These are phyloP conservation scores for Synchiropus splendidus DNA, from an alignment of 2,113 vertebrate species.

Conservation along the genomic window DNA sequence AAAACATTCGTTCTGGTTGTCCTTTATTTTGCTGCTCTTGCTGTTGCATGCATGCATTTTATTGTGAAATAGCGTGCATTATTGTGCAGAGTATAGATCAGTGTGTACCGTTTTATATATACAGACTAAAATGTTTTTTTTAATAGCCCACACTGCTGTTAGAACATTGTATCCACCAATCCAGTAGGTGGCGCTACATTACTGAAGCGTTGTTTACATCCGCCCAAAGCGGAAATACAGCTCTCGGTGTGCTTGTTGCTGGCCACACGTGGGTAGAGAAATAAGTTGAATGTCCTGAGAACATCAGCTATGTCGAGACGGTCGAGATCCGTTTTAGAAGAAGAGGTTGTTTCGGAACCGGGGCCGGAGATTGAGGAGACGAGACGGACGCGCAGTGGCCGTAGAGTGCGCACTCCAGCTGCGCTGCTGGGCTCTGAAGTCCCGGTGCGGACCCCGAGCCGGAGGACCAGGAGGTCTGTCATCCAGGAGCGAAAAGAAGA, in stretches of 20 bases:
- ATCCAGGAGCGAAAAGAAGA: conserved; percentile 30
- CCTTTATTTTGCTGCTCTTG: too few species aligned
- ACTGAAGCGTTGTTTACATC: conserved; percentile 7
- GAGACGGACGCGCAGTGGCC: conserved; percentile 64
- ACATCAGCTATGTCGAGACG: conserved; percentile 11
- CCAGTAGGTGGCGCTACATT: background rate
- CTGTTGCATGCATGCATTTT: too few species aligned
- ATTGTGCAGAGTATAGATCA: too few species aligned
- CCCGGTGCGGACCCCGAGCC: conserved; percentile 35
- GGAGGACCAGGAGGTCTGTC: conserved; percentile 51
- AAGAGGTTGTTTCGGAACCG: conserved; percentile 19
- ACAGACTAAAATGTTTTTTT: background rate
- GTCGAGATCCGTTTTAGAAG: background rate
- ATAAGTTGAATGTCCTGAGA: background rate
- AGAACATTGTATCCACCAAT: background rate
- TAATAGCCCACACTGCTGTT: background rate
- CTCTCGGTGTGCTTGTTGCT: too few species aligned
- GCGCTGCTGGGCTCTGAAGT: conserved; percentile 12
- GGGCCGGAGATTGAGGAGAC: conserved; percentile 21
- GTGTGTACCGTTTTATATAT: too few species aligned
- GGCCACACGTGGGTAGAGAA: conserved; percentile 33
- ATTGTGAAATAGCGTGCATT: too few species aligned
- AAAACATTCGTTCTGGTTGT: too few species aligned
- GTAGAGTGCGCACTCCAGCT: conserved; percentile 42
- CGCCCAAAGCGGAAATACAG: conserved; percentile 9